Evolutionary conservation across 2,888 invertebrate genomes (phyloP).

Genomic region (Himalopsyche kuldschensis): DNA sequence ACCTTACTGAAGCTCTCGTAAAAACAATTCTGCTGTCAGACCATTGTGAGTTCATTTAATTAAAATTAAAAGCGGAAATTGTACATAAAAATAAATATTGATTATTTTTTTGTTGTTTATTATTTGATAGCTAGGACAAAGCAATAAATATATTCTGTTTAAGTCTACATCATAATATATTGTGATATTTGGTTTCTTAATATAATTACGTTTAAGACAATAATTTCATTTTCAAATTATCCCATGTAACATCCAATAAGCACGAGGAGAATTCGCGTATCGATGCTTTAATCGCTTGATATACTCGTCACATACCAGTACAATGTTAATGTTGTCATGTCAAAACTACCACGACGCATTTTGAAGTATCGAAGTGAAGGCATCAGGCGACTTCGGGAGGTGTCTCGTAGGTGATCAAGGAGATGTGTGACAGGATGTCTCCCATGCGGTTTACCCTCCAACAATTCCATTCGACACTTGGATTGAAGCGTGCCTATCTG

Average conservation of each 20-base stretch:
- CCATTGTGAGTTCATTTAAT: too few relatives aligned
- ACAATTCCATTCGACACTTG: slow-evolving; percentile 33
- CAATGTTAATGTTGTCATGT: not conserved
- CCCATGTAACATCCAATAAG: not conserved
- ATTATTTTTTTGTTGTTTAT: too few relatives aligned
- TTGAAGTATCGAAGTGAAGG: not conserved
- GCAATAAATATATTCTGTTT: too few relatives aligned
- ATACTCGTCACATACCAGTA: not conserved
- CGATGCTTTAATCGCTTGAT: not conserved
- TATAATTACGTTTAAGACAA: too few relatives aligned
- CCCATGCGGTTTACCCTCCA: slow-evolving; percentile 29
- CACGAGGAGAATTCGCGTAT: not conserved
- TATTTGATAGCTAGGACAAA: too few relatives aligned
- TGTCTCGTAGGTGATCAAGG: slow-evolving; percentile 30
- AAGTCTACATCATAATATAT: too few relatives aligned
- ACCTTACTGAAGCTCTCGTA: too few relatives aligned
- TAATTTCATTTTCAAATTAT: too few relatives aligned
- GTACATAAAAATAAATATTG: too few relatives aligned
- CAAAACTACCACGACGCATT: not conserved
- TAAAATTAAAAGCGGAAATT: too few relatives aligned
- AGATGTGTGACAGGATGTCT: slow-evolving; percentile 31
- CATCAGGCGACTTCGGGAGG: not conserved
- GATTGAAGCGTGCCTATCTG: slow-evolving; percentile 34
- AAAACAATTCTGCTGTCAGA: too few relatives aligned
- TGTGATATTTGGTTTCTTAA: too few relatives aligned